A percentile compares a stretch with the other conserved stretches of the same genome.
Evolutionary conservation across 2,888 invertebrate species (phyloP).

Genomic region (Kryphioiulus occultus): DNA sequence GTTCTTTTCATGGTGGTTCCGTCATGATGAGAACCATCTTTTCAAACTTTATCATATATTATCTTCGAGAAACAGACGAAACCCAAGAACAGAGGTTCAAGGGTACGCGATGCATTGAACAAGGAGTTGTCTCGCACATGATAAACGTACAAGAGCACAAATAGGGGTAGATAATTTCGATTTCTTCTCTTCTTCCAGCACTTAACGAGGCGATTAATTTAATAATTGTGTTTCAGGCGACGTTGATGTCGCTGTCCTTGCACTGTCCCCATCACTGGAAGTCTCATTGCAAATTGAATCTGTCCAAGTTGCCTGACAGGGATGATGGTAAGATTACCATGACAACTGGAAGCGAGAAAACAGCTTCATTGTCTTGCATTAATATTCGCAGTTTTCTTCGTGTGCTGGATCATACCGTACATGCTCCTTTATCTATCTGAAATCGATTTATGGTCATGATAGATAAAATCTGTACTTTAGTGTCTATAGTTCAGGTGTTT

Average conservation of each 20-base stretch:
- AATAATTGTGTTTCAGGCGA: not conserved
- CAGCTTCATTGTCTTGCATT: too few relatives aligned
- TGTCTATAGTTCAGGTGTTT: too few relatives aligned
- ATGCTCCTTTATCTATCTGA: too few relatives aligned
- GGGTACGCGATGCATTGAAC: too few relatives aligned
- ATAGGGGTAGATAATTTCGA: not conserved
- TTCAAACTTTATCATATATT: not conserved
- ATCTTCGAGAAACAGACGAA: not conserved
- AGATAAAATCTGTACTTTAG: too few relatives aligned
- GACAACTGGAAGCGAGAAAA: not conserved
- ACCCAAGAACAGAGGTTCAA: not conserved
- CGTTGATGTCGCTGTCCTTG: not conserved
- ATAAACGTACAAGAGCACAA: not conserved
- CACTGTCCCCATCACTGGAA: not conserved
- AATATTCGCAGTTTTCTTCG: too few relatives aligned
- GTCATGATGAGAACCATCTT: not conserved
- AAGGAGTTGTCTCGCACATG: not conserved
- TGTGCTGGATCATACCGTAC: too few relatives aligned
- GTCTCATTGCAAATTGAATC: not conserved
- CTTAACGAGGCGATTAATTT: not conserved
- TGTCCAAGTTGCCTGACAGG: not conserved
- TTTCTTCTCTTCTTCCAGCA: not conserved
- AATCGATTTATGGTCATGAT: too few relatives aligned
- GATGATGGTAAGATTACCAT: not conserved
- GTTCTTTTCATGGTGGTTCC: not conserved